Conservation (phyloP, 2,888 invertebrate species). For the Lutraria lutraria region DNA sequence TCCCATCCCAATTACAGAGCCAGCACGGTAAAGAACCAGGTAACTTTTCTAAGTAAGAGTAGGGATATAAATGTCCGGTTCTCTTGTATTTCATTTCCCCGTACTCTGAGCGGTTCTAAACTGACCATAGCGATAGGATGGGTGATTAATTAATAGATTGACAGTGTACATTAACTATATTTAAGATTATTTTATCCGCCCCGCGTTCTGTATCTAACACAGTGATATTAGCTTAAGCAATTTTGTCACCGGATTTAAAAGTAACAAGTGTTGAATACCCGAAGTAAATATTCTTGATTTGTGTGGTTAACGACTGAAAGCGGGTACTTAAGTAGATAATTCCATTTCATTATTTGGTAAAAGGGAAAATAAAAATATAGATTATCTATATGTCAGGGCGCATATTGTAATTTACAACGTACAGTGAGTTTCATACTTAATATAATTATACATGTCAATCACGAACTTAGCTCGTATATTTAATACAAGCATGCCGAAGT, state of each 20-base stretch:
- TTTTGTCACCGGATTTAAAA: conserved; percentile 16
- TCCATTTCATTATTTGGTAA: conserved; percentile 10
- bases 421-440: not conserved
- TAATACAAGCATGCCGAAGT: not conserved
- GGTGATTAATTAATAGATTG: no score
- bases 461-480: not conserved
- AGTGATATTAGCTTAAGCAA: conserved; percentile 2
- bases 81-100: no score
- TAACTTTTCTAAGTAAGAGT: no score
- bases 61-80: no score
- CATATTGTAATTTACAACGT: not conserved
- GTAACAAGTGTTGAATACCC: conserved; percentile 14
- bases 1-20: no score
- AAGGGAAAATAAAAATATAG: not conserved
- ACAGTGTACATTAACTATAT: no score
- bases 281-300: conserved; percentile 20
- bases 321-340: conserved; percentile 32
- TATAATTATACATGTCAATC: not conserved
- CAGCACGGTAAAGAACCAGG: no score
- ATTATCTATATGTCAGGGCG: not conserved
- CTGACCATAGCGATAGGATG: no score
- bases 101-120: no score
- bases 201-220: not conserved
- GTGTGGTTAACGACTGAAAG: not conserved
- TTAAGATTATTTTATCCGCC: not conserved